Evolutionary conservation across 64 coral and sea anemone species (phyloP).

Genomic region (Montipora foliosa): DNA sequence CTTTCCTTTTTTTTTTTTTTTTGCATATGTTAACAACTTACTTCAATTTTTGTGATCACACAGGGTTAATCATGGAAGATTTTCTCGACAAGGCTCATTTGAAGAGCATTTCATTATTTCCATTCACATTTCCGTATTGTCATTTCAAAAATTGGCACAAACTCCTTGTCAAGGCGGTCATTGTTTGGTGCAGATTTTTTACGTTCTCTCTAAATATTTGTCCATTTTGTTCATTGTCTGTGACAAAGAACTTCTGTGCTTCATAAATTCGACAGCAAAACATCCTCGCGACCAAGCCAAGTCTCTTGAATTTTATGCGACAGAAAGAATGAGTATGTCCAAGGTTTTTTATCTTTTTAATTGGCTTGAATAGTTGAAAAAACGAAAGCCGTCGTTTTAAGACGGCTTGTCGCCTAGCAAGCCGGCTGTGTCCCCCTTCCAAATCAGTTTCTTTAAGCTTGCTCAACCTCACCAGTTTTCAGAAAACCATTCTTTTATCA

Average conservation of each 20-base stretch:
- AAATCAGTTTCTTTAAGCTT: background rate
- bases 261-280: constrained; percentile 9
- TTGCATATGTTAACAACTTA: background rate
- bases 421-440: background rate
- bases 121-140: constrained; percentile 19
- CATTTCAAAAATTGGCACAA: constrained; percentile 19
- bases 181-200: constrained; percentile 9
- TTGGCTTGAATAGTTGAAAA: constrained; percentile 6
- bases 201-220: constrained; percentile 52
- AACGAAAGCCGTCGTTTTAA: constrained; percentile 45
- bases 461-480: background rate
- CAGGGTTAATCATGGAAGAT: background rate
- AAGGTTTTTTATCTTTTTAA: constrained; percentile 8
- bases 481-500: background rate
- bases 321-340: background rate
- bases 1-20: background rate
- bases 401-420: constrained; percentile 4
- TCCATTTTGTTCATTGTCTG: background rate
- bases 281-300: background rate
- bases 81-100: constrained; percentile 1
- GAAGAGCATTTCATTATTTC: constrained; percentile 38
- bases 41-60: background rate
- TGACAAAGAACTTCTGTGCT: background rate
- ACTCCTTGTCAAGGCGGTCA: background rate
- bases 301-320: background rate